These are phyloP conservation scores for Leptopilina myrica DNA, from an alignment of 2,888 invertebrate species.

Conservation along the genomic window DNA sequence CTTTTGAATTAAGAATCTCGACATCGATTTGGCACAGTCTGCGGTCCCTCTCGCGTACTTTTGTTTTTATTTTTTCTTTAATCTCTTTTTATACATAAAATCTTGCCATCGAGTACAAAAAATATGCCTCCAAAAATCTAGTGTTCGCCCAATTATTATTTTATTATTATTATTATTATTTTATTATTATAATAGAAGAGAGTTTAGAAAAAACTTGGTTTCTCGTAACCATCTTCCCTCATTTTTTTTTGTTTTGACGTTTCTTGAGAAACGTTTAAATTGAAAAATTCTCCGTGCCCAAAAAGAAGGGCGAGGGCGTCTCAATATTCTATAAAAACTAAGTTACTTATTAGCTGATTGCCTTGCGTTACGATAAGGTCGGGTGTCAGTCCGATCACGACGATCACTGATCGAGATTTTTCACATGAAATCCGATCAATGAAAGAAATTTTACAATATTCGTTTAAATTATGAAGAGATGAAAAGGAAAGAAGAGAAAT, in stretches of 20 bases:
- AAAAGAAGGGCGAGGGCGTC: constrained; percentile 65
- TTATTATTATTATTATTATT: constrained; percentile 46
- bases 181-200: constrained; percentile 9
- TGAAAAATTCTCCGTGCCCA: constrained; percentile 51
- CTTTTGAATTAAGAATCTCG: constrained; percentile 45
- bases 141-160: constrained; percentile 58
- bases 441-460: neutral
- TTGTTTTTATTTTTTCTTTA: constrained; percentile 24
- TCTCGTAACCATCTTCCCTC: constrained; percentile 31
- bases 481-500: neutral
- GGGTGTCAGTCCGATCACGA: constrained; percentile 60
- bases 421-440: neutral
- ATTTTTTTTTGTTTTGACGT: constrained; percentile 44
- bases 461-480: neutral
- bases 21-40: constrained; percentile 43
- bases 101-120: constrained; percentile 64
- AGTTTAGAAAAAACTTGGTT: constrained; percentile 53
- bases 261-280: constrained; percentile 45
- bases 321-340: constrained; percentile 77
- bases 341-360: constrained; percentile 76
- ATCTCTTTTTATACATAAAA: constrained; percentile 49
- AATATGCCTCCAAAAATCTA: constrained; percentile 63
- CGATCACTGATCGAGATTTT: constrained; percentile 20
- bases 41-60: constrained; percentile 34
- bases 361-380: constrained; percentile 75